These are phyloP conservation scores for Ptychobarbus kaznakovi DNA, from an alignment of 2,797 vertebrate species.

Conservation along the genomic window DNA sequence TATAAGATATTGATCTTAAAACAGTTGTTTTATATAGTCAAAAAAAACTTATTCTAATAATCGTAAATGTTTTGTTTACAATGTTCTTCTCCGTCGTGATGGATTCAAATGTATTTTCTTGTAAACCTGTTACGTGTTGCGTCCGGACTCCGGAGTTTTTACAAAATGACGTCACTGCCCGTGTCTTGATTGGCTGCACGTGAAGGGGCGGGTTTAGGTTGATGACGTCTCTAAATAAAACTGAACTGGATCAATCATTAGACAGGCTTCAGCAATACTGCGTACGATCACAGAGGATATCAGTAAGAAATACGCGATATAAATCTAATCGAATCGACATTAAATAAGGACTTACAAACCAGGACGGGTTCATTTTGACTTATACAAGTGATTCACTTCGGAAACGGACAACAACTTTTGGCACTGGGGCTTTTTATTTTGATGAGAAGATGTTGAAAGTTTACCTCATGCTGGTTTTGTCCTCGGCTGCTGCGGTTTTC, in stretches of 20 bases:
- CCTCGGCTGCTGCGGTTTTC: constrained; percentile 71
- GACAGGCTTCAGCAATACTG: background rate
- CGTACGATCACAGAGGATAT: background rate
- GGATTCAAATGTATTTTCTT: background rate
- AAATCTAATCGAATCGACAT: background rate
- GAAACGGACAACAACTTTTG: background rate
- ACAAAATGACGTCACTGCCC: constrained; percentile 9
- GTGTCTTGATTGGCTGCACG: background rate
- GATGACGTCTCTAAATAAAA: constrained; percentile 26
- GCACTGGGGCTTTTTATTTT: background rate
- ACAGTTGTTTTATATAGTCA: background rate
- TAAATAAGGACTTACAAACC: background rate
- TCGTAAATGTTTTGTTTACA: background rate
- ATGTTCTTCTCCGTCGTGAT: background rate
- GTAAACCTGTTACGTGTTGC: constrained; percentile 1
- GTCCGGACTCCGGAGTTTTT: constrained; percentile 5
- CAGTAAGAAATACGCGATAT: background rate
- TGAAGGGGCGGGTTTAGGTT: background rate
- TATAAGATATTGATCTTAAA: background rate
- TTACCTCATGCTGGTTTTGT: constrained; percentile 71
- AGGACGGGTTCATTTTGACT: background rate
- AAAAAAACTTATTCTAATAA: background rate
- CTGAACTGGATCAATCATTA: constrained; percentile 25
- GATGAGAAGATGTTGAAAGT: constrained; percentile 70
- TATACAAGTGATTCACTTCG: background rate